Percentiles rank a stretch among this genome's conserved stretches.
phyloP scores from a whole-genome alignment of 1,140 invertebrate species.

The Ylistrum balloti region DNA sequence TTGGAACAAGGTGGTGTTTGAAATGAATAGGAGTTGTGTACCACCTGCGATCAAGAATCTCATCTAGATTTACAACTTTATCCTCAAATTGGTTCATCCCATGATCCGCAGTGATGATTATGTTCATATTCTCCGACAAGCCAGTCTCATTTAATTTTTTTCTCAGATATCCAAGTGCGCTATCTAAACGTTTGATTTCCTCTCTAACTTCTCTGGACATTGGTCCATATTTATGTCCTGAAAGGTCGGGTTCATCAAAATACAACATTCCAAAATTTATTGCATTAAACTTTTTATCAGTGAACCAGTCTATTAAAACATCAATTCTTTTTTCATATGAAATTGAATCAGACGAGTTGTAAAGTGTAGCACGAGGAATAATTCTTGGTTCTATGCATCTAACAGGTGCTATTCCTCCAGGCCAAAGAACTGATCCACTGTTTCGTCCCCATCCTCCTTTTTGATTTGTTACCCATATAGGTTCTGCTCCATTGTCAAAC shows the following conservation, averaged over 20 bases:
- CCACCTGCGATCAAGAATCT: constrained; percentile 79
- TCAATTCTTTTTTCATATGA: constrained; percentile 85
- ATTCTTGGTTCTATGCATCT: constrained; percentile 55
- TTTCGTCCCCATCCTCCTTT: constrained; percentile 53
- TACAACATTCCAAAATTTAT: constrained; percentile 87
- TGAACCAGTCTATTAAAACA: constrained; percentile 86
- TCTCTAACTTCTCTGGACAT: constrained; percentile 67
- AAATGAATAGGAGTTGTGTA: constrained; percentile 37
- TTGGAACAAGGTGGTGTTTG: not conserved
- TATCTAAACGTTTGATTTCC: constrained; percentile 58
- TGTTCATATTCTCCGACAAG: constrained; percentile 85
- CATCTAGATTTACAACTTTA: constrained; percentile 84
- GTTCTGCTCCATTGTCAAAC: constrained; percentile 71
- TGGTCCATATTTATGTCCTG: constrained; percentile 81
- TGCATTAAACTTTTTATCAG: constrained; percentile 82
- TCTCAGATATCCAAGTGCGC: constrained; percentile 69
- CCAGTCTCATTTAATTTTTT: constrained; percentile 62
- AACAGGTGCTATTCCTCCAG: constrained; percentile 54
- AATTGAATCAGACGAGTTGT: constrained; percentile 47
- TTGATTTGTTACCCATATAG: constrained; percentile 78
- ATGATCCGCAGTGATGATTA: constrained; percentile 89
- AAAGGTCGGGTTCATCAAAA: constrained; percentile 88
- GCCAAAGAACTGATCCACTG: constrained; percentile 64
- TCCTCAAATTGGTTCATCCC: constrained; percentile 85
- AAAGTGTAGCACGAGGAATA: constrained; percentile 41